Evolutionary conservation across 2,888 invertebrate genomes (phyloP), one percentile per base, ranked within the genome.

Genomic region (Leptarthrus brevirostris): DNA sequence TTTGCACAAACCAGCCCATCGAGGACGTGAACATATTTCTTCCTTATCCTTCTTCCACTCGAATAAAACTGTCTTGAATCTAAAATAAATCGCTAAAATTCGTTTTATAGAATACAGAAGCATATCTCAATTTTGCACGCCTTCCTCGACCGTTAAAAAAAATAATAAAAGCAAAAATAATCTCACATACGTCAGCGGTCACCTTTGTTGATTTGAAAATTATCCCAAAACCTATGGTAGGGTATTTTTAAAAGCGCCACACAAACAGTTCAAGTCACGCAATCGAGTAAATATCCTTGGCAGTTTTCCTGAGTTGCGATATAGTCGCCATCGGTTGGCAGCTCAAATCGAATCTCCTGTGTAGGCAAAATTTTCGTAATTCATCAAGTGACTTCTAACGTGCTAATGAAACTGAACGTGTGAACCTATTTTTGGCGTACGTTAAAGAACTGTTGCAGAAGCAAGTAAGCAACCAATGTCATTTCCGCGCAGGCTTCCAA

Each of bases 391-490:
- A 2, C 47, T 47, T 24, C 16, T 47, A 64, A 64, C 44, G 44
- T 64, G 47, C 64, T 64, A 44, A 64, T 64, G 24, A 44, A 64
- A 47, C n/a, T 24, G 44, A 10, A 64, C 44, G 47, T 64, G 64
- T 64, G 64, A 47, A 44, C n/a, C 44, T 44, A 64, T 64, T 64
- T 64, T 64, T 44, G 44, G 64, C n/a, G n/a, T n/a, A n/a, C n/a
- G n/a, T n/a, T n/a, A n/a, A n/a, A n/a, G n/a, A n/a, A n/a, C n/a
- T n/a, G n/a, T n/a, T n/a, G n/a, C n/a, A n/a, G n/a, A n/a, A n/a
- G n/a, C n/a, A n/a, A n/a, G n/a, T n/a, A n/a, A 47, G 14, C 24
- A 18, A 14, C 47, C 47, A 22, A 44, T 64, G 44, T 44, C 64
- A 44, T 44, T 64, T 58, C 58, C 58, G 14, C 36, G 20, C 20